Evolutionary conservation across 64 coral and sea anemone species (phyloP), one percentile per base, ranked within the genome.

Genomic region (Montipora capricornis): DNA sequence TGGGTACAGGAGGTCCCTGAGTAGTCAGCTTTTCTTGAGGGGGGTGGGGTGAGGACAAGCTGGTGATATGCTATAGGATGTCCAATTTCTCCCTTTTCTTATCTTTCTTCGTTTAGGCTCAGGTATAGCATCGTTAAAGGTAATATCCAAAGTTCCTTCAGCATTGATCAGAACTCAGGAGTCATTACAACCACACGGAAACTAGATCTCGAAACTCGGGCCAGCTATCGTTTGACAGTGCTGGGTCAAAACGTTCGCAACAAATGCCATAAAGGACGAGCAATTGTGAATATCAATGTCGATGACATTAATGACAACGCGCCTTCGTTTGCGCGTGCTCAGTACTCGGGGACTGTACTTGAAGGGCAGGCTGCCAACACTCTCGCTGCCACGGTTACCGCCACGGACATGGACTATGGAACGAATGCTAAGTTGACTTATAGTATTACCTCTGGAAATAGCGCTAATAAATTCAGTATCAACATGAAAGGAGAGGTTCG

Each of bases 51-150:
- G 52, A 55, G 5, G 52, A 8, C 52, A 55, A 55, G 52, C 5
- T 5, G 52, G 8, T 8, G 52, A 8, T 8, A 55, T 55, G 52
- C 52, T 55, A 8, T 55, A 55, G 52, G 52, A 55, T 5, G 52
- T 68, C 44, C 52, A 8, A 55, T 55, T 4, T 55, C 4, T 5
- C 20, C n/a, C 7, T 70, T 20, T 70, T 20, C n/a, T 82, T 46
- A 90, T 64, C 17, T 5, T 92, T 85, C 16, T 67, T 16, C 15
- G 60, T 93, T 85, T 24, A 81, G 94, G 74, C 68, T 90, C 82
- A 84, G 78, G 88, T 99, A 96, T 68, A 92, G 84, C 49, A 96
- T 99, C 5, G 70, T 55, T 13, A 94, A 95, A n/a, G 94, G 97
- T 15, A 94, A 99, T 78, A 48, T 75, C 3, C 67, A 79, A 16